Conservation (phyloP, 2,888 invertebrate species). For the Steinernema hermaphroditum region DNA sequence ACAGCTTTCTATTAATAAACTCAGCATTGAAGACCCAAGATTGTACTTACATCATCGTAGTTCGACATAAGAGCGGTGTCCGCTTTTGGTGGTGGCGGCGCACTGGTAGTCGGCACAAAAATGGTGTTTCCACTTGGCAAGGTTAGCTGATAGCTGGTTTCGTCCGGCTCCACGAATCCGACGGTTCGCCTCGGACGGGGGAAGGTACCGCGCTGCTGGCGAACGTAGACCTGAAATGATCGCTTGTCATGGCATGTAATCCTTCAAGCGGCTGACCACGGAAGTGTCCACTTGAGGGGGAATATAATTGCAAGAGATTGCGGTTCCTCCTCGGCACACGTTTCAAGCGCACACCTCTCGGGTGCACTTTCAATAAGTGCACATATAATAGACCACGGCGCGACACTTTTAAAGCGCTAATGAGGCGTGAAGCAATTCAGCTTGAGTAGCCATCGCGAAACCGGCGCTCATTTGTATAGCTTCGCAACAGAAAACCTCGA, state of each 20-base stretch:
- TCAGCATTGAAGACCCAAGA: not conserved
- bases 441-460: not conserved
- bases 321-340: not conserved
- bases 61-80: not conserved
- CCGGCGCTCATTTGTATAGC: not conserved
- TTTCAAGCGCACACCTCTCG: not conserved
- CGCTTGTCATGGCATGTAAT: not conserved
- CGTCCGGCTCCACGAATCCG: conserved; percentile 7
- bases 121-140: not conserved
- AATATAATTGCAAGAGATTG: not conserved
- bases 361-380: conserved; percentile 23
- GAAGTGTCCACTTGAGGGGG: conserved; percentile 13
- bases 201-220: not conserved
- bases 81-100: not conserved
- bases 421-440: not conserved
- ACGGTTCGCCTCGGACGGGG: not conserved
- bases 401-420: not conserved
- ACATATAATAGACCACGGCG: not conserved
- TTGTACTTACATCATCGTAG: not conserved
- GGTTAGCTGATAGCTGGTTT: not conserved
- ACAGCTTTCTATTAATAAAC: no score
- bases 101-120: not conserved
- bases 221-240: conserved; percentile 7
- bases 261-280: conserved; percentile 1
- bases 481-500: not conserved